A percentile compares a stretch with the other conserved stretches of the same genome.
Evolutionary conservation across 1,140 invertebrate genomes (phyloP).

Genomic region (Ptiloglossa arizonensis): DNA sequence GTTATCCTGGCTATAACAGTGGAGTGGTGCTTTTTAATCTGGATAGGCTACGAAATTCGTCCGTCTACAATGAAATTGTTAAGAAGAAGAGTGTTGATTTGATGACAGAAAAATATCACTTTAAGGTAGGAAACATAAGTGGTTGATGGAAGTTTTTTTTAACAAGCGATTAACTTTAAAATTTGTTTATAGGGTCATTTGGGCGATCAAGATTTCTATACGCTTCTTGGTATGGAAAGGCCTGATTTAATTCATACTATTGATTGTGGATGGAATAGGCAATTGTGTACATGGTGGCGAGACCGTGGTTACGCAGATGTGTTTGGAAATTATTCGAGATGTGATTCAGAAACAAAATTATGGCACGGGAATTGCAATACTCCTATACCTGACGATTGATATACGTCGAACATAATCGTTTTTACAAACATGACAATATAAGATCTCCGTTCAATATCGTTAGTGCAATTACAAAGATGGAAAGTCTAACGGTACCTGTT

Average conservation of each 20-base stretch:
- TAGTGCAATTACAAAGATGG: no score
- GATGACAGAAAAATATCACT: slow-evolving; percentile 87
- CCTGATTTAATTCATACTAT: slow-evolving; percentile 89
- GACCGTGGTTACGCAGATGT: slow-evolving; percentile 89
- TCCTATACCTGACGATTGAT: slow-evolving; percentile 84
- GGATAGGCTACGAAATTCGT: slow-evolving; percentile 86
- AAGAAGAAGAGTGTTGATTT: slow-evolving; percentile 82
- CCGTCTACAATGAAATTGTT: slow-evolving; percentile 84
- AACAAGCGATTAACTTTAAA: not conserved
- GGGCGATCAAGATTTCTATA: slow-evolving; percentile 95
- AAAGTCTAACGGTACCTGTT: no score
- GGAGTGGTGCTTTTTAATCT: slow-evolving; percentile 90
- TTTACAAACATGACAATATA: no score
- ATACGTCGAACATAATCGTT: not conserved
- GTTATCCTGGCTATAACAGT: slow-evolving; percentile 91
- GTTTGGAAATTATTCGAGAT: slow-evolving; percentile 89
- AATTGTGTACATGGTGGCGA: slow-evolving; percentile 93
- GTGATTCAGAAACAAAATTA: slow-evolving; percentile 87
- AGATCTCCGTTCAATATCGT: no score
- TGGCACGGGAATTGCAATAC: slow-evolving; percentile 95
- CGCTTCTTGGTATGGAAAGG: slow-evolving; percentile 88
- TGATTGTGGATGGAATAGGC: slow-evolving; percentile 92
- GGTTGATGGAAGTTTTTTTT: not conserved
- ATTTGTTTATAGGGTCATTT: slow-evolving; percentile 86
- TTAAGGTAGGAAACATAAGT: slow-evolving; percentile 77